Evolutionary conservation across 2,113 vertebrate genomes (phyloP).

Genomic region (Lathamus discolor): DNA sequence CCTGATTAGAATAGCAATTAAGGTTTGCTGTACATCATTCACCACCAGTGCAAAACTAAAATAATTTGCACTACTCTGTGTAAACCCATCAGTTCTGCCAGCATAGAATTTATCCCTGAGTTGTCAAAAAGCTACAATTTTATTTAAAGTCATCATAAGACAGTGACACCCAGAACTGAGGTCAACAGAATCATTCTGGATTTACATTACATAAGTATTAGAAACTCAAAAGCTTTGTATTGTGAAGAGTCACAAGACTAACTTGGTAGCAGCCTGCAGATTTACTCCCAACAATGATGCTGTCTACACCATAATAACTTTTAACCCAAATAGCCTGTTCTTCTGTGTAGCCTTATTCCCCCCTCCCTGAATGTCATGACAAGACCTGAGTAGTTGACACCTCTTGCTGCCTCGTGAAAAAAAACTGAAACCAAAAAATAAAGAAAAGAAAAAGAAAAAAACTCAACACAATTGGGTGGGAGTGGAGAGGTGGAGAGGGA

Average conservation of each 20-base stretch:
- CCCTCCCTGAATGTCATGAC: neutral
- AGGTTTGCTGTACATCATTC: neutral
- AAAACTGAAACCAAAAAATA: neutral
- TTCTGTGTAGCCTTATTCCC: neutral
- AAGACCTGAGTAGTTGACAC: neutral
- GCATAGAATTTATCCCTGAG: neutral
- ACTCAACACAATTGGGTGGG: rapidly evolving
- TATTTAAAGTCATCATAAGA: neutral
- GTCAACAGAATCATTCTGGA: neutral
- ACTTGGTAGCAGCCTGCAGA: neutral
- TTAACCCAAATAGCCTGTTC: neutral
- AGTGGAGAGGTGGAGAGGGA: rapidly evolving
- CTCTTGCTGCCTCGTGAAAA: neutral
- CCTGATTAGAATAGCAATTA: neutral
- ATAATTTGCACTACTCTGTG: neutral
- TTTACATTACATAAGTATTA: neutral
- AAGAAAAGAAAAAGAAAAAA: too few species aligned
- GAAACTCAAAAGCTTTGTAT: neutral
- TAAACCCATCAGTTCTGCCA: neutral
- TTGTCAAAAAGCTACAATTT: neutral
- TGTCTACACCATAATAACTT: neutral
- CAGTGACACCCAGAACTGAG: neutral
- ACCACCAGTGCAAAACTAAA: neutral
- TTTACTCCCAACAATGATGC: neutral
- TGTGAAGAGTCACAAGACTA: neutral